Conservation (phyloP, 2,113 vertebrate species). For the Phalacrocorax aristotelis region DNA sequence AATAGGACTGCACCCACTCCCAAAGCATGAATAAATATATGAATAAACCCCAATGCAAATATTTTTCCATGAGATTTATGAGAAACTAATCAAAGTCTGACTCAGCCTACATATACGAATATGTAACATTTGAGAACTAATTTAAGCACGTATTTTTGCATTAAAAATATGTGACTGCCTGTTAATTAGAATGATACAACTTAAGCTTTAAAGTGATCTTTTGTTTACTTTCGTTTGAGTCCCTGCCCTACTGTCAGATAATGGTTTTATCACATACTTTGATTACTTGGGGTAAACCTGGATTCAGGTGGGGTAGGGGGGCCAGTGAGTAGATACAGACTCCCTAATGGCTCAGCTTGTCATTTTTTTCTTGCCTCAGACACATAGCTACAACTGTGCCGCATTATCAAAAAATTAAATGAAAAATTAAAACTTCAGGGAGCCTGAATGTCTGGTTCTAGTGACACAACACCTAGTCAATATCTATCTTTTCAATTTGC, state of each 20-base stretch:
- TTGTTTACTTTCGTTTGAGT: conserved; percentile 37
- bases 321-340: background rate
- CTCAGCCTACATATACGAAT: background rate
- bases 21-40: background rate
- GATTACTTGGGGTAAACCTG: background rate
- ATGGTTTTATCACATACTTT: background rate
- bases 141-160: background rate
- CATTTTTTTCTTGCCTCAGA: conserved; percentile 56
- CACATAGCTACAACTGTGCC: conserved; percentile 42
- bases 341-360: conserved; percentile 40
- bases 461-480: conserved; percentile 67
- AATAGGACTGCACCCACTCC: background rate
- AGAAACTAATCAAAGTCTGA: background rate
- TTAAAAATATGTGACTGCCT: background rate
- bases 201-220: background rate
- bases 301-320: background rate
- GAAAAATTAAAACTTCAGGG: conserved; percentile 77
- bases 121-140: background rate
- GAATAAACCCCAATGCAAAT: background rate
- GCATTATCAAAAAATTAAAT: conserved; percentile 79
- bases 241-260: conserved; percentile 11
- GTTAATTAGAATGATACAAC: background rate
- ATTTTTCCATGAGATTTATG: background rate
- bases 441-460: conserved; percentile 72
- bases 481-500: conserved; percentile 48